Base-by-base conservation (phyloP, 2,113 vertebrate genomes). In the Jacana jacana region DNA sequence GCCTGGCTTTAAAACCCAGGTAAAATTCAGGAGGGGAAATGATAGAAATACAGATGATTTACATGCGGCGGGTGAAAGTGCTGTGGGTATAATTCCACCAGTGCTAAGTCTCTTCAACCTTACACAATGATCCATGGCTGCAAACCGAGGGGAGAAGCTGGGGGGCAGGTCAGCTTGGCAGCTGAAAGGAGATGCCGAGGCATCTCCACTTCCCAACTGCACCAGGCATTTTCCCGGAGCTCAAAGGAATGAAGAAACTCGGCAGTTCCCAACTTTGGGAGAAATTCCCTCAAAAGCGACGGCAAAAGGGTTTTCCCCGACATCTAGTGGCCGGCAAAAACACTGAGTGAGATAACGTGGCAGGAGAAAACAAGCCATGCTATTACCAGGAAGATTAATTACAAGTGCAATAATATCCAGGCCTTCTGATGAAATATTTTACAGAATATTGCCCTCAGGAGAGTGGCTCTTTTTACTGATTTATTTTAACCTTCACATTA, bases 371-470 rank as follows among this genome's bases (percentile, higher is more conserved):
- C 49, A 75, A 94, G 75, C 78, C 6, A 1, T 57, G 68, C 58
- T 80, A 64, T 96, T 90, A 92, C 64, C 52, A 61, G 68, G 86
- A 95, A 97, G 93, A 97, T 97, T 95, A 96, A 97, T 97, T 96
- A 91, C 91, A 83, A 93, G 87, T 22, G 17, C 91, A 97, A 91
- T 83, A 81, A 94, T 93, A 95, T 93, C 86, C 92, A 95, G 93
- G 72, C 91, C 84, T 95, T 94, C 86, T 88, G 97, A 96, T 95
- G 96, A 97, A 96, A 96, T 97, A 95, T 95, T 95, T 95, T 83
- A 85, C 84, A 93, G 90, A 58, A 25, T 91, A 96, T 92, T 91
- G 81, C 75, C 76, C 95, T 87, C 97, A 82, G 83, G 96, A 92
- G 97, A 91, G 79, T 20, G 39, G 35, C 57, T 94, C 78, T 77